Evolutionary conservation across 2,113 vertebrate species (phyloP).

Genomic region (Taxidea taxus): DNA sequence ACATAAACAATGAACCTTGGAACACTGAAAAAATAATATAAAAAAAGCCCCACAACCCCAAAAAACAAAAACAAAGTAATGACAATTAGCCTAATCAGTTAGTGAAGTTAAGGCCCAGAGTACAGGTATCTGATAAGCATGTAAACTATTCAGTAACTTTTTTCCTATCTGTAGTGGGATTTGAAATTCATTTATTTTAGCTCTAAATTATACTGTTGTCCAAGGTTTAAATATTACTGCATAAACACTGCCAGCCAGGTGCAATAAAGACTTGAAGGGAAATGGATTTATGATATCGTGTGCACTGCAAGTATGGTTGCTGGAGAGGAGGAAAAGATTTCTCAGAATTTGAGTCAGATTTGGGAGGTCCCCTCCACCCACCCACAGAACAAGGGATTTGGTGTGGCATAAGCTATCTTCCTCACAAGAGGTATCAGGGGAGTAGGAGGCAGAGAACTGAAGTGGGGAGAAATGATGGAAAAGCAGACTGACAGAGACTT

Average conservation of each 20-base stretch:
- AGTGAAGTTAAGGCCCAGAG: not conserved
- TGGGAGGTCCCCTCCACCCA: too few relatives aligned
- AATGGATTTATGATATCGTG: not conserved
- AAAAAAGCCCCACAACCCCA: too few relatives aligned
- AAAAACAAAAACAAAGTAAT: too few relatives aligned
- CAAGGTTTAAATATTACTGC: not conserved
- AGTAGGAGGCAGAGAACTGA: not conserved
- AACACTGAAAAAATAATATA: too few relatives aligned
- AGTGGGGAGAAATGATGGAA: not conserved
- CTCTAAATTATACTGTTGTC: not conserved
- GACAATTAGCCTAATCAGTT: not conserved
- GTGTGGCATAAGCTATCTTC: not conserved
- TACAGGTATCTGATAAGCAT: too few relatives aligned
- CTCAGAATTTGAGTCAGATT: not conserved
- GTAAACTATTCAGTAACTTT: not conserved
- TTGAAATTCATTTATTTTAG: not conserved
- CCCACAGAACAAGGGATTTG: not conserved
- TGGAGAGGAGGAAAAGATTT: not conserved
- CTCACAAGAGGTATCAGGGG: not conserved
- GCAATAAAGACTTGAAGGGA: not conserved
- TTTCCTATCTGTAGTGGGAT: not conserved
- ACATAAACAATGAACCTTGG: too few relatives aligned
- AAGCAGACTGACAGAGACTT: not conserved
- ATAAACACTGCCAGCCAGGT: not conserved
- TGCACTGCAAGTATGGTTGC: not conserved